Percentiles rank a stretch among this genome's conserved stretches.
These are phyloP conservation scores for Marmota flaviventris DNA, from an alignment of 2,113 vertebrate genomes.

Conservation along the genomic window DNA sequence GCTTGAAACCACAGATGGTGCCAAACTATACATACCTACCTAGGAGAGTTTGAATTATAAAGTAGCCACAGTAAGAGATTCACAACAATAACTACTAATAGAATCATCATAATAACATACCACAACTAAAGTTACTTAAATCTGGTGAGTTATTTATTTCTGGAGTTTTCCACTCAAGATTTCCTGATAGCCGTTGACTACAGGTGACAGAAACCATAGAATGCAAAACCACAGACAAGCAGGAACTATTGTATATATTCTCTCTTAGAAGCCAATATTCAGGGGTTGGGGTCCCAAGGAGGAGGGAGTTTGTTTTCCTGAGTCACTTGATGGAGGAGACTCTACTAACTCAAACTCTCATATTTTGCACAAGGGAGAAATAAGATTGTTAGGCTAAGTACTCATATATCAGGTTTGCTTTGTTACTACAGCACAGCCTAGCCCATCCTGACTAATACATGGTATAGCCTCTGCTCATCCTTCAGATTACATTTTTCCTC, in stretches of 20 bases:
- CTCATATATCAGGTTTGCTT: not conserved
- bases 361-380: not conserved
- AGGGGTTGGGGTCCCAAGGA: no score
- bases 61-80: not conserved
- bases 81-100: not conserved
- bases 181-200: not conserved
- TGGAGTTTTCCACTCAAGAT: not conserved
- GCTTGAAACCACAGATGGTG: no score
- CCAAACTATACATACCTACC: not conserved
- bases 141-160: not conserved
- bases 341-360: no score
- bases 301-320: not conserved
- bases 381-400: not conserved
- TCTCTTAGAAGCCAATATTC: not conserved
- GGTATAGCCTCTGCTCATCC: rapidly evolving
- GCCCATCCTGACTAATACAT: not conserved
- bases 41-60: not conserved
- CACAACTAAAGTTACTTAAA: not conserved
- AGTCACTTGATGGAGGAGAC: not conserved
- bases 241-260: no score
- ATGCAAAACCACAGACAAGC: not conserved
- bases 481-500: not conserved
- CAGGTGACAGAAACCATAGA: not conserved
- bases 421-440: not conserved
- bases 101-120: no score